These are phyloP conservation scores for Apeira syringaria DNA, from an alignment of 2,888 invertebrate species.

Conservation along the genomic window DNA sequence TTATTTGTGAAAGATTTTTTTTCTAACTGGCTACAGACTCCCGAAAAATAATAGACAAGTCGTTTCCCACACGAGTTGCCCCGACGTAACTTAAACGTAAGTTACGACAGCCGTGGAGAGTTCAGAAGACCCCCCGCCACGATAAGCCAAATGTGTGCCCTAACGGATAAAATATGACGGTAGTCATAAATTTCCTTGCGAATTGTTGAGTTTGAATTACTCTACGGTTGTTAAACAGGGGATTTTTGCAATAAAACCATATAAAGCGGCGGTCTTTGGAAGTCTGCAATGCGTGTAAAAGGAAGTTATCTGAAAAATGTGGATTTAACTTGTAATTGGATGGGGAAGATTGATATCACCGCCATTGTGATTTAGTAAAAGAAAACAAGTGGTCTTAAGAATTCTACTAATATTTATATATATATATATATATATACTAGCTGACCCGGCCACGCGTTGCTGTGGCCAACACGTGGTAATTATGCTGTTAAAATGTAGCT, in stretches of 20 bases:
- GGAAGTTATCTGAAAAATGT: constrained; percentile 5
- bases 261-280: constrained; percentile 15
- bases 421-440: no score
- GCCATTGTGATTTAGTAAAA: no score
- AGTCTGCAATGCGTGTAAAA: constrained; percentile 4
- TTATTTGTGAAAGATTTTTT: no score
- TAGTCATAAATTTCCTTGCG: constrained; percentile 32
- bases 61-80: constrained; percentile 13
- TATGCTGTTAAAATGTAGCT: no score
- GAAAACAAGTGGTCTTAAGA: no score
- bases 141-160: constrained; percentile 24
- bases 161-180: constrained; percentile 31
- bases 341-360: background rate
- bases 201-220: constrained; percentile 35
- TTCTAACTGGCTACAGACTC: background rate
- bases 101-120: constrained; percentile 5
- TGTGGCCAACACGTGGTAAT: no score
- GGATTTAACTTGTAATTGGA: background rate
- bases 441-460: no score
- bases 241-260: constrained; percentile 19
- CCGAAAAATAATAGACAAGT: constrained; percentile 1
- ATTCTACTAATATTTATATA: no score
- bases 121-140: constrained; percentile 5
- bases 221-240: constrained; percentile 21
- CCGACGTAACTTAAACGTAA: constrained; percentile 3